Conservation (phyloP, 2,797 vertebrate species). For the Cygnus olor region DNA sequence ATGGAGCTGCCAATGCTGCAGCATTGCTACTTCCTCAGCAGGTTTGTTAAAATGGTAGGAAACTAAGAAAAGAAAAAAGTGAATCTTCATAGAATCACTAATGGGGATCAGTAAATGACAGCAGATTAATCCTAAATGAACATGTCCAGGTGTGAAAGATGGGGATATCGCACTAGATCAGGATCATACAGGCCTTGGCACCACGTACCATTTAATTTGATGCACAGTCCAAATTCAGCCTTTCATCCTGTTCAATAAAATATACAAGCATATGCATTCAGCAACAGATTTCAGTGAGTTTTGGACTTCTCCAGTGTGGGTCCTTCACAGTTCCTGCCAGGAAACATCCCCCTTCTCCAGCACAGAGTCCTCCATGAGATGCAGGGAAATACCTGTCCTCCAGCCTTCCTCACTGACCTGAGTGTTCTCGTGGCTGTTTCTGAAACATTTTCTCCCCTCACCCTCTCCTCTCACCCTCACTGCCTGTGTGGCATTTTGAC, state of each 20-base stretch:
- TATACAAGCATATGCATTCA: too few relatives aligned
- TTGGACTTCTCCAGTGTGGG: not conserved
- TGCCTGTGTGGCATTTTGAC: rapidly evolving
- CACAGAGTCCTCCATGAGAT: rapidly evolving
- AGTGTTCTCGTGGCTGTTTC: not conserved
- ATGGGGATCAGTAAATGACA: not conserved
- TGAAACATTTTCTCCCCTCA: not conserved
- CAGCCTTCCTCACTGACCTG: not conserved
- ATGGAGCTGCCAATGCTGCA: not conserved
- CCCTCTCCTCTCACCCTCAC: not conserved
- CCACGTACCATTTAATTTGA: not conserved
- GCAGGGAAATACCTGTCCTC: not conserved
- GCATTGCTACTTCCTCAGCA: not conserved
- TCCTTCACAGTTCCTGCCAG: not conserved
- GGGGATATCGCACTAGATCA: not conserved
- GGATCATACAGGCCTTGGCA: not conserved
- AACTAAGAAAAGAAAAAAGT: not conserved
- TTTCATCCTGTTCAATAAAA: too few relatives aligned
- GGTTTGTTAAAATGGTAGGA: not conserved
- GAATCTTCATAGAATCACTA: not conserved
- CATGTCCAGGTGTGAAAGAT: not conserved
- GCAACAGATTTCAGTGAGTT: not conserved
- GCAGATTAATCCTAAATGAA: not conserved
- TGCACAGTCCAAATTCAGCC: not conserved
- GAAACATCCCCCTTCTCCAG: not conserved